These are phyloP conservation scores for Pelobates fuscus DNA, from an alignment of 2,113 vertebrate species.

Conservation along the genomic window DNA sequence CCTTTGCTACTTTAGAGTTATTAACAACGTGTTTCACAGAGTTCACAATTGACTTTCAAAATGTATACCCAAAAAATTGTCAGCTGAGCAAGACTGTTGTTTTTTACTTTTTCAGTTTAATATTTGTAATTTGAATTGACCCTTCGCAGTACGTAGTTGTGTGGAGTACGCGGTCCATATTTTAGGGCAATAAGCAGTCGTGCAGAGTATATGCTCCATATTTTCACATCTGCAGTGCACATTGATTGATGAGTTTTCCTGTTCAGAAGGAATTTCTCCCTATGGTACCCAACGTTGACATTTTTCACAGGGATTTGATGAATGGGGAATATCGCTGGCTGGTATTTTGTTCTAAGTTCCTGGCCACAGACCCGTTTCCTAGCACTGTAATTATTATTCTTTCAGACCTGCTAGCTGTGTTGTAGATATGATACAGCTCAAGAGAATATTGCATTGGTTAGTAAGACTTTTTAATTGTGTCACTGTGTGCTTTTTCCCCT, in stretches of 20 bases:
- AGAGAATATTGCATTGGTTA: background rate
- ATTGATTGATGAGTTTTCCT: constrained; percentile 15
- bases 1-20: too few relatives aligned
- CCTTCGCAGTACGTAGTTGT: too few relatives aligned
- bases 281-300: background rate
- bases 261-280: background rate
- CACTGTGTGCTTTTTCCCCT: too few relatives aligned
- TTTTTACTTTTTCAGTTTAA: too few relatives aligned
- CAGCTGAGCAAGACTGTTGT: too few relatives aligned
- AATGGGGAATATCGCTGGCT: constrained; percentile 1
- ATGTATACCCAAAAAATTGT: too few relatives aligned
- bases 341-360: constrained; percentile 10
- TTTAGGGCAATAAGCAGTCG: too few relatives aligned
- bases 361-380: constrained; percentile 4
- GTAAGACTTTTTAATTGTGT: too few relatives aligned
- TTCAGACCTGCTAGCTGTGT: background rate
- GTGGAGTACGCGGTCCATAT: too few relatives aligned
- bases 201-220: background rate
- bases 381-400: constrained; percentile 4
- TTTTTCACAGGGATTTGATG: constrained; percentile 20
- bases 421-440: background rate
- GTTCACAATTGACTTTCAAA: too few relatives aligned
- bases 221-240: background rate
- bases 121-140: too few relatives aligned
- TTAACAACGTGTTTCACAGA: too few relatives aligned